phyloP scores from a whole-genome alignment of 2,797 vertebrate genomes.

The Takifugu rubripes region DNA sequence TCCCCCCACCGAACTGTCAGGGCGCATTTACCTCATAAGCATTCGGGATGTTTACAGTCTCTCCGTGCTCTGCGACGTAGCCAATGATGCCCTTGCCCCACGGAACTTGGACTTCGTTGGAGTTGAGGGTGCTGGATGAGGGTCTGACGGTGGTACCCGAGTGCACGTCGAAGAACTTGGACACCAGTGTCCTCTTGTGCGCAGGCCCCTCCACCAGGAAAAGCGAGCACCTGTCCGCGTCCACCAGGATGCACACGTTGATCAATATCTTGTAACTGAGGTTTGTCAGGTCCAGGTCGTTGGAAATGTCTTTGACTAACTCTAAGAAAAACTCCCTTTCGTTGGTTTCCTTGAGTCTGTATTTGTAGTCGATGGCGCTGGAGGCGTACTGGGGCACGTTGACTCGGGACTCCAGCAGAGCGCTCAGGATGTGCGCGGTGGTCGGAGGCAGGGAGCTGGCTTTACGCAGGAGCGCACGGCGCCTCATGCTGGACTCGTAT shows the following conservation, averaged over 20 bases:
- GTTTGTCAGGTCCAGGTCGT: slow-evolving; percentile 78
- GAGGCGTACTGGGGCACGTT: slow-evolving; percentile 79
- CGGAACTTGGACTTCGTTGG: slow-evolving; percentile 79
- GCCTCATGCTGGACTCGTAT: slow-evolving; percentile 75
- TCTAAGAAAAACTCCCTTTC: slow-evolving; percentile 82
- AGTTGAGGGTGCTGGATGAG: slow-evolving; percentile 71
- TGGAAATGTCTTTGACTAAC: slow-evolving; percentile 81
- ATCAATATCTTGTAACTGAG: slow-evolving; percentile 83
- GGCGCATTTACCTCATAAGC: slow-evolving; percentile 75
- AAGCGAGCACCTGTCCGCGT: slow-evolving; percentile 80
- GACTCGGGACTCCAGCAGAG: slow-evolving; percentile 79
- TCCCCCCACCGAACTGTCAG: too few species aligned
- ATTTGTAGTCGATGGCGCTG: slow-evolving; percentile 80
- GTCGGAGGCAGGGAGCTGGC: slow-evolving; percentile 82
- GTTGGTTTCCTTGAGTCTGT: slow-evolving; percentile 77
- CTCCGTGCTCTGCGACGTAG: slow-evolving; percentile 82
- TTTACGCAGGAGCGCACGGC: slow-evolving; percentile 80
- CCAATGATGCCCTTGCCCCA: slow-evolving; percentile 84
- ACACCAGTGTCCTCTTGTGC: slow-evolving; percentile 79
- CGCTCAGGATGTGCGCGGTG: slow-evolving; percentile 81
- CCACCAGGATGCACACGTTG: slow-evolving; percentile 80
- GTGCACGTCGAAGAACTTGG: slow-evolving; percentile 81
- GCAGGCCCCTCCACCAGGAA: slow-evolving; percentile 80
- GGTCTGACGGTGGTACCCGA: slow-evolving; percentile 77
- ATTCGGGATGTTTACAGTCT: slow-evolving; percentile 80